Evolutionary conservation across 2,888 invertebrate species (phyloP).

Genomic region (Drosophila borealis): DNA sequence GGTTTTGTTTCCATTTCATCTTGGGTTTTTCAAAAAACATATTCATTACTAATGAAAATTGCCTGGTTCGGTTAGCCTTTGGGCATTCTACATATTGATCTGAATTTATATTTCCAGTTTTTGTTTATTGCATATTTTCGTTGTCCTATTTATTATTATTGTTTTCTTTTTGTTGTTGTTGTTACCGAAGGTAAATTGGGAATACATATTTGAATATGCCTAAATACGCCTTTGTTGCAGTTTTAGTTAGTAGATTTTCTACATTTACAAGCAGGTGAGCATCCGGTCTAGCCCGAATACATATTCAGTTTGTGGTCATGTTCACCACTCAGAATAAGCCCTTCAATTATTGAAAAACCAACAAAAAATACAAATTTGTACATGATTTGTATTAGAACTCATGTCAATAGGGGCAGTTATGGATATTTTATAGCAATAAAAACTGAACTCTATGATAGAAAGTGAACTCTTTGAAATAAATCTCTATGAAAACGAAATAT

Average conservation of each 20-base stretch:
- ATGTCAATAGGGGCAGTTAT: no score
- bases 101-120: slow-evolving; percentile 5
- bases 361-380: neutral
- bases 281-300: slow-evolving; percentile 15
- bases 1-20: neutral
- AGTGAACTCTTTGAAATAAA: no score
- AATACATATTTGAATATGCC: slow-evolving; percentile 44
- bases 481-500: no score
- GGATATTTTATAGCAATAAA: no score
- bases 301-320: slow-evolving; percentile 21
- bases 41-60: slow-evolving; percentile 51
- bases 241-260: slow-evolving; percentile 23
- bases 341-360: neutral
- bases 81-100: slow-evolving; percentile 30
- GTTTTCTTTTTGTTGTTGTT: slow-evolving; percentile 15
- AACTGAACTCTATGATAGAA: no score
- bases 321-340: neutral
- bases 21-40: slow-evolving; percentile 23
- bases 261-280: slow-evolving; percentile 5
- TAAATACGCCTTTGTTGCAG: slow-evolving; percentile 44
- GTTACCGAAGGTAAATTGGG: slow-evolving; percentile 10
- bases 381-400: slow-evolving; percentile 1
- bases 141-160: slow-evolving; percentile 10
- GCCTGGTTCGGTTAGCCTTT: slow-evolving; percentile 40
- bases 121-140: slow-evolving; percentile 2